Evolutionary conservation across 1,140 invertebrate species (phyloP).

Genomic region (Euwallacea similis): DNA sequence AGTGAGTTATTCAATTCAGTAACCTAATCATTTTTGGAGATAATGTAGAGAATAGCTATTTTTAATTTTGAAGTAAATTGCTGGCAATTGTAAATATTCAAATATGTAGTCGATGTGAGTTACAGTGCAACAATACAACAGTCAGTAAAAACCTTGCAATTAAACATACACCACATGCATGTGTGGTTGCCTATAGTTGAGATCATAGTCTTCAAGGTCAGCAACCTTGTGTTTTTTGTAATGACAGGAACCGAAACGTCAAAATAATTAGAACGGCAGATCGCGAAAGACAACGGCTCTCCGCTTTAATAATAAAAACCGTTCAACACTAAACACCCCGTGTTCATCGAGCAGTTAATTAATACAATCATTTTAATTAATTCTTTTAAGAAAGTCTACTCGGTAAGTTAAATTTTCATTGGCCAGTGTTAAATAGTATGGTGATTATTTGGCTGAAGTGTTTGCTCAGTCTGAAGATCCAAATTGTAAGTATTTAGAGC

Average conservation of each 20-base stretch:
- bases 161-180: not conserved
- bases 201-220: constrained; percentile 9
- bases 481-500: constrained; percentile 21
- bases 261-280: constrained; percentile 27
- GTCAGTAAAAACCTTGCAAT: too few relatives aligned
- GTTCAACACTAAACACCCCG: not conserved
- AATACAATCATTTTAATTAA: constrained; percentile 11
- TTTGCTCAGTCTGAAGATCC: not conserved
- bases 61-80: too few relatives aligned
- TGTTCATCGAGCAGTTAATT: not conserved
- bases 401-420: constrained; percentile 11
- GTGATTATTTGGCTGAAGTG: not conserved
- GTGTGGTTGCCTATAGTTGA: constrained; percentile 10
- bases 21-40: too few relatives aligned
- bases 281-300: not conserved
- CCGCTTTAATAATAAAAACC: constrained; percentile 3
- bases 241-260: constrained; percentile 33
- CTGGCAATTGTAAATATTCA: too few relatives aligned
- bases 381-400: constrained; percentile 19
- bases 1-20: too few relatives aligned
- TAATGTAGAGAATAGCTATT: too few relatives aligned
- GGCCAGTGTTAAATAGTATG: constrained; percentile 1
- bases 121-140: too few relatives aligned
- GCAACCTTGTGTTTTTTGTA: constrained; percentile 20
- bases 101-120: too few relatives aligned